These are phyloP conservation scores for Ethmia dodecea DNA, from an alignment of 2,888 invertebrate species.

Conservation along the genomic window DNA sequence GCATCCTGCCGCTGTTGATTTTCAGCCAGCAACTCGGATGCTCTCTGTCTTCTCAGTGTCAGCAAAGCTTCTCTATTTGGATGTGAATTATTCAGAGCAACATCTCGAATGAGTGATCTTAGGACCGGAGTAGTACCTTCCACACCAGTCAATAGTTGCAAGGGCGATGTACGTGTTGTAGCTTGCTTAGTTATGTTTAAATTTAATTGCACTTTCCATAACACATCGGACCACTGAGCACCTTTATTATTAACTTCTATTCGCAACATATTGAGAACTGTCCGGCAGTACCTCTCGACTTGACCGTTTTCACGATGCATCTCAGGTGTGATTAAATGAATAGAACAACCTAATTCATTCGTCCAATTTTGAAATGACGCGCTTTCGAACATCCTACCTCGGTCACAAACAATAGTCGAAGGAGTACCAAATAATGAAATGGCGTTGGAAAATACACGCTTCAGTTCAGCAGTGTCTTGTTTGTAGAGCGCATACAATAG, in stretches of 20 bases:
- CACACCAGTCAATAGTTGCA: slow-evolving; percentile 11
- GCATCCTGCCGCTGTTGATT: slow-evolving; percentile 8
- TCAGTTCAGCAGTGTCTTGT: slow-evolving; percentile 6
- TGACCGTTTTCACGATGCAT: no score
- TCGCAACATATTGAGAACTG: no score
- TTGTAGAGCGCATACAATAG: slow-evolving; percentile 4
- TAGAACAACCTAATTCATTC: no score
- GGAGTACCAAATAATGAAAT: slow-evolving; percentile 3
- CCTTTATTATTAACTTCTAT: no score
- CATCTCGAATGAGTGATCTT: slow-evolving; percentile 9
- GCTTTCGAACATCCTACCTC: slow-evolving; percentile 5
- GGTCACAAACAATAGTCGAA: neutral
- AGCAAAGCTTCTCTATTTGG: slow-evolving; percentile 11
- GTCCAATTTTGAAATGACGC: no score
- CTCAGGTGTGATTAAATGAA: no score
- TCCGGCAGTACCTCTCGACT: no score
- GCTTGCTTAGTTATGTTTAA: slow-evolving; percentile 15
- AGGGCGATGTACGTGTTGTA: no score
- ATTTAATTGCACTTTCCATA: slow-evolving; percentile 15
- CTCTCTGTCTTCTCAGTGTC: slow-evolving; percentile 7
- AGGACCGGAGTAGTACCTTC: slow-evolving; percentile 15
- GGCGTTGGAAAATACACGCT: no score
- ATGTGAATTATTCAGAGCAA: slow-evolving; percentile 3
- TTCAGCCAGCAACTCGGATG: neutral
- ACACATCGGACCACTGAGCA: no score